A percentile compares a stretch with the other conserved stretches of the same genome.
These are phyloP conservation scores for Brachyrhaphis roseni DNA, from an alignment of 2,797 vertebrate genomes.

Conservation along the genomic window DNA sequence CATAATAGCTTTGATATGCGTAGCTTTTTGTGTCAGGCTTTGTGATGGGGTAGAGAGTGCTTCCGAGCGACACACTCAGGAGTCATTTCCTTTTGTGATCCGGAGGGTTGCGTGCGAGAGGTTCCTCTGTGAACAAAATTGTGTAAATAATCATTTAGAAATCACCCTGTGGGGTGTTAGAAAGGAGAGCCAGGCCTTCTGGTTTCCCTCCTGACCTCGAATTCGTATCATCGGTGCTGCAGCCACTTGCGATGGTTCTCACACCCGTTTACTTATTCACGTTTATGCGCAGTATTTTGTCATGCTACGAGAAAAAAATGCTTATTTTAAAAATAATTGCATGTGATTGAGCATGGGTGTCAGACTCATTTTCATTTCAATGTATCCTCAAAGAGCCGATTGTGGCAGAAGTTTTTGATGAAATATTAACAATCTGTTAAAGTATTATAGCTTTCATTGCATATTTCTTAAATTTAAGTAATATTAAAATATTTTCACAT, in stretches of 20 bases:
- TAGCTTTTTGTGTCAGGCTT: conserved; percentile 38
- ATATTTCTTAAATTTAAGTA: too few relatives aligned
- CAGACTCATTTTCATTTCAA: too few relatives aligned
- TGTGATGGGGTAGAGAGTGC: conserved; percentile 31
- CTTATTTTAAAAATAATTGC: not conserved
- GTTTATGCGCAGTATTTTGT: not conserved
- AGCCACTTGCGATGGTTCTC: not conserved
- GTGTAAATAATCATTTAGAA: conserved; percentile 5
- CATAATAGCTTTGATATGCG: conserved; percentile 49
- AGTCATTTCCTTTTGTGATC: conserved; percentile 34
- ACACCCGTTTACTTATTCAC: not conserved
- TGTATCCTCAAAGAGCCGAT: too few relatives aligned
- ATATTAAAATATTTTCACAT: too few relatives aligned
- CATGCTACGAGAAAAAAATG: not conserved
- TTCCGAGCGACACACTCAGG: conserved; percentile 22
- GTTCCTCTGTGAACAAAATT: conserved; percentile 30
- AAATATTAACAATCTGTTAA: too few relatives aligned
- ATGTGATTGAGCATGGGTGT: not conserved
- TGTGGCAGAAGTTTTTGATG: too few relatives aligned
- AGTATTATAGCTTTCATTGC: too few relatives aligned
- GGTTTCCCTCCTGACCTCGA: not conserved
- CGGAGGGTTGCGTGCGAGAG: conserved; percentile 15
- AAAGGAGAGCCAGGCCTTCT: conserved; percentile 1
- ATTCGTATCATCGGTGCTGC: conserved; percentile 7
- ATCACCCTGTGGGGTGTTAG: not conserved